Evolutionary conservation across 2,113 vertebrate species (phyloP).

Genomic region (Corythoichthys intestinalis): DNA sequence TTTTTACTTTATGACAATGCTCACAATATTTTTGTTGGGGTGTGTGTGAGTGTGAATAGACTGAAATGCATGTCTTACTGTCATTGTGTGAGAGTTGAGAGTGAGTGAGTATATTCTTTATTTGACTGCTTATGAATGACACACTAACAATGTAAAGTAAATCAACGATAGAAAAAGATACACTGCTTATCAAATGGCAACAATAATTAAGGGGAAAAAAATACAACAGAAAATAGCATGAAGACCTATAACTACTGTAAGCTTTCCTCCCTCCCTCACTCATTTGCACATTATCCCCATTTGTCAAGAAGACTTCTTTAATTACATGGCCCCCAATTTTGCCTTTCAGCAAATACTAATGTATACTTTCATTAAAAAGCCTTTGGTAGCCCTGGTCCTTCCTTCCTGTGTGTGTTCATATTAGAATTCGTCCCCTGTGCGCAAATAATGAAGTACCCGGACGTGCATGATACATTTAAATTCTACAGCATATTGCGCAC

Average conservation of each 20-base stretch:
- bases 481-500: slow-evolving; percentile 22
- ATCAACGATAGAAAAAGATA: not conserved
- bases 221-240: no score
- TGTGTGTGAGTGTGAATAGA: no score
- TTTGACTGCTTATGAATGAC: no score
- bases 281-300: slow-evolving; percentile 44
- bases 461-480: slow-evolving; percentile 14
- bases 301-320: slow-evolving; percentile 35
- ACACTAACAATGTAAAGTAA: not conserved
- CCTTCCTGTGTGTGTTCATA: slow-evolving; percentile 18
- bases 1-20: no score
- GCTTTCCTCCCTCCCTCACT: slow-evolving; percentile 2
- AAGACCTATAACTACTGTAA: not conserved
- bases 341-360: slow-evolving; percentile 44
- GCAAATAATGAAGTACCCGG: slow-evolving; percentile 12
- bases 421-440: slow-evolving; percentile 14
- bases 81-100: no score
- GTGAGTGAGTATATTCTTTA: not conserved
- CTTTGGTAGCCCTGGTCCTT: slow-evolving; percentile 20
- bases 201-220: no score
- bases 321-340: slow-evolving; percentile 41
- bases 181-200: not conserved
- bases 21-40: no score
- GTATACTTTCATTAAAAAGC: slow-evolving; percentile 45
- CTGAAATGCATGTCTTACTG: no score